Evolutionary conservation across 2,797 vertebrate species (phyloP), one percentile per base, ranked within the genome.

Genomic region (Acrossocheilus wenchowensis): DNA sequence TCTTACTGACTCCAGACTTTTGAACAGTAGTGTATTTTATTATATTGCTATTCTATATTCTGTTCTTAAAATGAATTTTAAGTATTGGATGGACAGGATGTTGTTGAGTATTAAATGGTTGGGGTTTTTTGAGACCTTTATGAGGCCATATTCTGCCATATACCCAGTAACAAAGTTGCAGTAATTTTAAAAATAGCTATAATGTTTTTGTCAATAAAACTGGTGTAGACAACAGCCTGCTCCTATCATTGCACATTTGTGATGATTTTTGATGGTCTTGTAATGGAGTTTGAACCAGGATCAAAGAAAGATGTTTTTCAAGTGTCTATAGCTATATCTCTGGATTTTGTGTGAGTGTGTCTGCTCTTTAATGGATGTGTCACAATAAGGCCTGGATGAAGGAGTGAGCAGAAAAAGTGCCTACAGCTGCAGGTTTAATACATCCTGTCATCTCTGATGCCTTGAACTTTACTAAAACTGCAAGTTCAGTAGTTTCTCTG

Each of bases 351-450:
- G 81, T 54, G 41, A n/a, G 15, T 23, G 23, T 26, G 30, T 77
- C n/a, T 69, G 39, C 62, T 48, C 19, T 75, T 54, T 77, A 86
- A 68, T 57, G 79, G 45, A 69, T 54, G 66, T 52, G 50, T 50
- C 68, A 74, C 43, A 57, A 36, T 11, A 43, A 45, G 41, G 23
- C 41, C 66, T 45, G 39, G 36, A 79, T 71, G 57, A 84, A 34
- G 17, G 72, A 43, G 26, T 73, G 52, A 60, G 84, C 41, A n/a
- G 4, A 74, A 78, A 69, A 83, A 78, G 11, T 43, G 26, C 72
- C 36, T 78, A 9, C 39, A 72, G 43, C 30, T 72, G 30, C 39
- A 78, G 48, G 77, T 54, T 68, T 43, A 71, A 54, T 21, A 23
- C 26, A 60, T 74, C 12, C 34, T 26, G 30, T 19, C 41, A 66